A percentile compares a stretch with the other conserved stretches of the same genome.
phyloP scores from a whole-genome alignment of 2,797 vertebrate species.

The Distichodus sexfasciatus region DNA sequence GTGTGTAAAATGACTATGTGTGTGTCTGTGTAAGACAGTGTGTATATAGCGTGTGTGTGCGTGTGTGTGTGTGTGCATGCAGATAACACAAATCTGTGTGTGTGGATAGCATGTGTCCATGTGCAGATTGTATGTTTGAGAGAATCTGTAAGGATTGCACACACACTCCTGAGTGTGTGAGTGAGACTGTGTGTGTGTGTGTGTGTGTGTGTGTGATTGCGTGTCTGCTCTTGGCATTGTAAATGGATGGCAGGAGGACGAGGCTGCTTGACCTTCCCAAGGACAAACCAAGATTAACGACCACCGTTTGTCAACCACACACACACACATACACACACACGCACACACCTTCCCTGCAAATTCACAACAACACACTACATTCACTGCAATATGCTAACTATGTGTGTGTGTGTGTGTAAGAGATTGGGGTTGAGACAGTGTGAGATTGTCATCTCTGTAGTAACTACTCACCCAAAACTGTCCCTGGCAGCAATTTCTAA shows the following conservation, averaged over 20 bases:
- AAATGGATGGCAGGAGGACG: conserved; percentile 56
- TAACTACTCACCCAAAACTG: conserved; percentile 2
- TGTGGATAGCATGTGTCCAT: not conserved
- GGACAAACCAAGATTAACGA: conserved; percentile 61
- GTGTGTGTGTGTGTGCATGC: not conserved
- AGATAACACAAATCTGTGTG: not conserved
- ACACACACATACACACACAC: conserved; percentile 11
- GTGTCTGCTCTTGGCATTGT: conserved; percentile 15
- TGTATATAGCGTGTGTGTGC: not conserved
- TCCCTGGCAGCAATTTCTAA: not conserved
- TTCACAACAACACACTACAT: not conserved
- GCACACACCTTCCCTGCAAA: not conserved
- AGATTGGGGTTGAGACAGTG: not conserved
- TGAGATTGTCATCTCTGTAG: conserved; percentile 4
- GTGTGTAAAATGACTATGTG: not conserved
- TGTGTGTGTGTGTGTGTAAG: not conserved
- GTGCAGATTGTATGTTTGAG: not conserved
- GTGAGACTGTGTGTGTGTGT: conserved; percentile 17
- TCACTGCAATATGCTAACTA: not conserved
- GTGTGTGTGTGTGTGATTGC: conserved; percentile 12
- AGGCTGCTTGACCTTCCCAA: conserved; percentile 56
- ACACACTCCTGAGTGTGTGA: not conserved
- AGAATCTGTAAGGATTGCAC: not conserved
- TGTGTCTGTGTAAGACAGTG: not conserved
- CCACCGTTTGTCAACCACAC: conserved; percentile 15